Conservation (phyloP, 2,113 vertebrate species). For the Leucoraja erinaceus region DNA sequence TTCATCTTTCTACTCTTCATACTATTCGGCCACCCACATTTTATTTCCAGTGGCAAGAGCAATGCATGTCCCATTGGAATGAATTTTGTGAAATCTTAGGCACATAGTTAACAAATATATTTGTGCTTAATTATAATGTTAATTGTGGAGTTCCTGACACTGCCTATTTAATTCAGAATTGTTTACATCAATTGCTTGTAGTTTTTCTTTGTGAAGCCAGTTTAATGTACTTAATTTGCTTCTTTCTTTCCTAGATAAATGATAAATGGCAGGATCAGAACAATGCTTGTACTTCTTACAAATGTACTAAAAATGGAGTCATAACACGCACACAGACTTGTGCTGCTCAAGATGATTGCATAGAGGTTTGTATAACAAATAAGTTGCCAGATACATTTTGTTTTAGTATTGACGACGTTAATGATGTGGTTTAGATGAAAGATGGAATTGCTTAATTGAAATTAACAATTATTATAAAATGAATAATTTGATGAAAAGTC, state of each 20-base stretch:
- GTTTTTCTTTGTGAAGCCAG: background rate
- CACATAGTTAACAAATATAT: background rate
- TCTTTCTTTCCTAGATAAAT: background rate
- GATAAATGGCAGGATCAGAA: background rate
- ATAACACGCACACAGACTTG: accelerated
- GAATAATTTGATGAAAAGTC: background rate
- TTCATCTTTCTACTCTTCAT: no score
- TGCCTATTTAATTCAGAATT: background rate
- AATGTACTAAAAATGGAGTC: background rate
- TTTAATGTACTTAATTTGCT: background rate
- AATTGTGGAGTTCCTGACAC: background rate
- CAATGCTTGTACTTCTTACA: background rate
- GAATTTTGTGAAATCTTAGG: background rate
- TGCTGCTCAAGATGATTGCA: accelerated
- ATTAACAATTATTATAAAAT: background rate
- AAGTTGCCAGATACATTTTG: background rate
- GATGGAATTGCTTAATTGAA: background rate
- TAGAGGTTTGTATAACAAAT: background rate
- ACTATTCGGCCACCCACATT: no score
- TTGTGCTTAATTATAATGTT: background rate
- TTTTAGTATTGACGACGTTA: background rate
- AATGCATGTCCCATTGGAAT: background rate
- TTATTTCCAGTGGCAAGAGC: background rate
- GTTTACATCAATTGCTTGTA: background rate
- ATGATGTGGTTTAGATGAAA: background rate